These are phyloP conservation scores for Atrina japonica DNA, from an alignment of 2,888 invertebrate species.

Conservation along the genomic window DNA sequence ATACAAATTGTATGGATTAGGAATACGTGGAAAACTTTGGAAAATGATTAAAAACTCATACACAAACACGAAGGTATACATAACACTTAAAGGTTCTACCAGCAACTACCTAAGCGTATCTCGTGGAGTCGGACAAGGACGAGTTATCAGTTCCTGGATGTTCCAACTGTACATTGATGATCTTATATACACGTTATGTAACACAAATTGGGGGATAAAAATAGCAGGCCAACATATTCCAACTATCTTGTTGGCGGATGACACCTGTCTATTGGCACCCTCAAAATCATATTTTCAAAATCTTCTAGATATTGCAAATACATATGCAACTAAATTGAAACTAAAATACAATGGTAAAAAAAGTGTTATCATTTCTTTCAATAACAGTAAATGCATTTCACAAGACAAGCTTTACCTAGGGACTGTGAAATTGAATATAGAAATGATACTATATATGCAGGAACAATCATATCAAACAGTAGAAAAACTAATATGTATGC, in stretches of 20 bases:
- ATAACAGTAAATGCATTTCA: background rate
- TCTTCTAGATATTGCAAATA: slow-evolving; percentile 3
- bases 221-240: background rate
- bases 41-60: slow-evolving; percentile 8
- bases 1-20: slow-evolving; percentile 16
- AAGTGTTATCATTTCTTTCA: background rate
- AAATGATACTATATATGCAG: background rate
- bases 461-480: background rate
- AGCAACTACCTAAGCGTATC: slow-evolving; percentile 11
- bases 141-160: slow-evolving; percentile 22
- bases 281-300: background rate
- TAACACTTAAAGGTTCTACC: background rate
- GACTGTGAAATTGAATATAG: background rate
- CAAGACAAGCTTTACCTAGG: background rate
- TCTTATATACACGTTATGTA: slow-evolving; percentile 1
- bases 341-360: slow-evolving; percentile 15
- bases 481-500: too few relatives aligned
- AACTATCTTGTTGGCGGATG: slow-evolving; percentile 14
- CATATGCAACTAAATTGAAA: slow-evolving; percentile 19
- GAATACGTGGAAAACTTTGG: slow-evolving; percentile 21
- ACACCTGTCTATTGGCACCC: slow-evolving; percentile 8
- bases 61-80: slow-evolving; percentile 7
- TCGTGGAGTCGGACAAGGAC: slow-evolving; percentile 9
- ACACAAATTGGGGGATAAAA: background rate
- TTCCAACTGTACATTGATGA: slow-evolving; percentile 20